Evolutionary conservation across 30 jellyfish, hydroid and myxozoan species (phyloP).

Genomic region (Calvadosia cruxmelitensis): DNA sequence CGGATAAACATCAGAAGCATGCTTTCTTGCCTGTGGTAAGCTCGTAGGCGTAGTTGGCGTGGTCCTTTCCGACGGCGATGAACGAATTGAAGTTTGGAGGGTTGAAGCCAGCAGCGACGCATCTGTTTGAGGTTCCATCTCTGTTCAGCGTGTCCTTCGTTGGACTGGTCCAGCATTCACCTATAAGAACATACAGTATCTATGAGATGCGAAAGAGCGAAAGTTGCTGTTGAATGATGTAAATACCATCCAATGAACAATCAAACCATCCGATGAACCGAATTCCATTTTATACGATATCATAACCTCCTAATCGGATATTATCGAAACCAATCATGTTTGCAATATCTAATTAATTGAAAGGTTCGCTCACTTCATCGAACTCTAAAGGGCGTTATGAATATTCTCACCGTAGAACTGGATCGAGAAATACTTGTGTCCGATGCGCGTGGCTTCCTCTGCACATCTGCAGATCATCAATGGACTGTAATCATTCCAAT

Average conservation of each 20-base stretch:
- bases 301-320: too few relatives aligned
- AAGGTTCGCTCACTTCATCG: too few relatives aligned
- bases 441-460: slow-evolving; percentile 34
- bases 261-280: too few relatives aligned
- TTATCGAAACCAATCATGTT: too few relatives aligned
- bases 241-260: too few relatives aligned
- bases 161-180: not conserved
- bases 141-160: not conserved
- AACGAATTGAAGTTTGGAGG: not conserved
- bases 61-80: not conserved
- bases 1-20: too few relatives aligned
- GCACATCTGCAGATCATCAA: slow-evolving; percentile 79
- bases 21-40: not conserved
- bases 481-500: slow-evolving; percentile 64
- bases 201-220: too few relatives aligned
- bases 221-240: too few relatives aligned
- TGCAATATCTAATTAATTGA: too few relatives aligned
- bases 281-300: too few relatives aligned
- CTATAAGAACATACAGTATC: not conserved
- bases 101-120: not conserved
- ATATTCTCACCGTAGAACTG: slow-evolving; percentile 51
- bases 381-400: too few relatives aligned
- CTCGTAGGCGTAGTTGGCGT: not conserved
- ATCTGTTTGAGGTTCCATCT: not conserved
- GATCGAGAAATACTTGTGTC: slow-evolving; percentile 26